Conservation (phyloP, 1,140 invertebrate species). For the Piezodorus guildinii region DNA sequence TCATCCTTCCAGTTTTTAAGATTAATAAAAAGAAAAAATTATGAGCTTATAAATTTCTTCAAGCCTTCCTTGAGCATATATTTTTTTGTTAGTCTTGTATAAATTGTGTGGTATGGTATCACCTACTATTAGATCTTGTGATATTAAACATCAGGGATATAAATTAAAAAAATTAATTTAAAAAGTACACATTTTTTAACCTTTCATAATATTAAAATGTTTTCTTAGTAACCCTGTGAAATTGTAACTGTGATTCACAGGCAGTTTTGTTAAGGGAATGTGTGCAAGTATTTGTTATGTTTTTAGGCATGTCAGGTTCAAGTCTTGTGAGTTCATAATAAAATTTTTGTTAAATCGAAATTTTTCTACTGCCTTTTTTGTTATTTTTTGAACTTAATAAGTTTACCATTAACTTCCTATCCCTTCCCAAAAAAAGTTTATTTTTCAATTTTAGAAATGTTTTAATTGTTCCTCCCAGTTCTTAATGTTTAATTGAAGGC, state of each 20-base stretch:
- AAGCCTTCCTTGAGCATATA: conserved; percentile 12
- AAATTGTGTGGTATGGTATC: neutral
- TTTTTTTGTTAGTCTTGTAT: conserved; percentile 1
- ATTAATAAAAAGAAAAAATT: neutral
- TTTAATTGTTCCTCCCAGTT: too few relatives aligned
- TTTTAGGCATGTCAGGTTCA: conserved; percentile 6
- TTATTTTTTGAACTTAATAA: too few relatives aligned
- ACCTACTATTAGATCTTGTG: conserved; percentile 1
- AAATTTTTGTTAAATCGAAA: neutral
- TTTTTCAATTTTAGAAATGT: too few relatives aligned
- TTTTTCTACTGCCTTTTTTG: too few relatives aligned
- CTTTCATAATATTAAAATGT: too few relatives aligned
- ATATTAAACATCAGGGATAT: conserved; percentile 9
- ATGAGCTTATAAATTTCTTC: conserved; percentile 11
- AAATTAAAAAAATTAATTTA: neutral
- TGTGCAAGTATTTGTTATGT: conserved; percentile 9
- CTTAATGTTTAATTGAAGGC: too few relatives aligned
- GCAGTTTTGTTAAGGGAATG: neutral
- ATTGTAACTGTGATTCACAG: too few relatives aligned
- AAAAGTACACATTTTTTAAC: too few relatives aligned
- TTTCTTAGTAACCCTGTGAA: too few relatives aligned
- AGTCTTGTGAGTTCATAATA: neutral
- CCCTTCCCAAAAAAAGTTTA: too few relatives aligned
- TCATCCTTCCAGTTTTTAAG: too few relatives aligned
- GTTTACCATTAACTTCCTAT: too few relatives aligned